Conservation (phyloP, 2,797 vertebrate genomes). For the Pseudomugil gertrudae region DNA sequence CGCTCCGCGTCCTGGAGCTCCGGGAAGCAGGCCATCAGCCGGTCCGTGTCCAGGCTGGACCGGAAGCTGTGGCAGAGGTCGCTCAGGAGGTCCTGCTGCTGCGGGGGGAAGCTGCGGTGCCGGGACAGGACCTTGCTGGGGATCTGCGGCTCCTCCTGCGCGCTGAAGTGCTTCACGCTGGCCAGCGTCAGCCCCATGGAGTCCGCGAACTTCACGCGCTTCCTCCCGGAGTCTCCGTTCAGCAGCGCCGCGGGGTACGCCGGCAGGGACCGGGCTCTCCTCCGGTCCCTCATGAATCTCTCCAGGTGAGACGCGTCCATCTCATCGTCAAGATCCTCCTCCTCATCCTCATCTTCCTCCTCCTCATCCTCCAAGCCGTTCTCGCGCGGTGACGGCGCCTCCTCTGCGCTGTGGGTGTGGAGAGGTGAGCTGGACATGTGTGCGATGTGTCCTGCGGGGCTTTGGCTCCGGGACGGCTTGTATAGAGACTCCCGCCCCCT, state of each 20-base stretch:
- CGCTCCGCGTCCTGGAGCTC: slow-evolving; percentile 60
- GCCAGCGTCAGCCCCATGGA: slow-evolving; percentile 87
- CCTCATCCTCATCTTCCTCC: slow-evolving; percentile 28
- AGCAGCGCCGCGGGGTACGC: slow-evolving; percentile 71
- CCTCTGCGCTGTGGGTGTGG: slow-evolving; percentile 2
- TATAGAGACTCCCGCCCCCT: slow-evolving; percentile 27
- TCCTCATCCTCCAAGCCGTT: slow-evolving; percentile 41
- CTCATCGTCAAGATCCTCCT: slow-evolving; percentile 65
- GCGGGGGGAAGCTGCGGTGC: slow-evolving; percentile 77
- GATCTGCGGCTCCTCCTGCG: slow-evolving; percentile 87
- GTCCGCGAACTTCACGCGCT: slow-evolving; percentile 92
- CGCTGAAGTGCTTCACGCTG: slow-evolving; percentile 89
- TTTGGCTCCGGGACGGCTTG: slow-evolving; percentile 16
- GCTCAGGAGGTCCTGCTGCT: slow-evolving; percentile 42
- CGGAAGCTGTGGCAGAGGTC: slow-evolving; percentile 55
- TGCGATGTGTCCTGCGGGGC: slow-evolving; percentile 14
- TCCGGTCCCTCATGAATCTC: slow-evolving; percentile 64
- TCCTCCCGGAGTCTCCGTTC: slow-evolving; percentile 70
- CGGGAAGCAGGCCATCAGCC: slow-evolving; percentile 65
- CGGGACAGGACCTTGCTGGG: slow-evolving; percentile 85
- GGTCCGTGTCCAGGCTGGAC: slow-evolving; percentile 46
- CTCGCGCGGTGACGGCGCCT: slow-evolving; percentile 11
- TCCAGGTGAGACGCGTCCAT: slow-evolving; percentile 62
- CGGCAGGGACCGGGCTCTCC: slow-evolving; percentile 80
- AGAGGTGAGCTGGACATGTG: slow-evolving; percentile 46